phyloP scores from a whole-genome alignment of 2,797 vertebrate genomes.

The Lacerta viridis region DNA sequence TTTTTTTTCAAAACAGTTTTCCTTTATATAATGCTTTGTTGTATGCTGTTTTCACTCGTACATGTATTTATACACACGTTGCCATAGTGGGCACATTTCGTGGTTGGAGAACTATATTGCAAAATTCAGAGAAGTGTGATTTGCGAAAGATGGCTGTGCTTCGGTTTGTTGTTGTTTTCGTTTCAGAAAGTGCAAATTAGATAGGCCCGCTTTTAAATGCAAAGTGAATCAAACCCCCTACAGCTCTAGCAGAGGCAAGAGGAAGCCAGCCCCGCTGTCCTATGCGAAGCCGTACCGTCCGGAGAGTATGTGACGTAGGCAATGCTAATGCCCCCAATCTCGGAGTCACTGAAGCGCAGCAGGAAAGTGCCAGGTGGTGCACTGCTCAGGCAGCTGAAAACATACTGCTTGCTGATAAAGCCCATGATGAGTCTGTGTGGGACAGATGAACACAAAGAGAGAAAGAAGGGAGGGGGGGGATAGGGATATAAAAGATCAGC shows the following conservation, averaged over 20 bases:
- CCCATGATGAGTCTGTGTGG: slow-evolving; percentile 90
- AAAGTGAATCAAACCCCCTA: too few relatives aligned
- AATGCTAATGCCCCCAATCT: slow-evolving; percentile 96
- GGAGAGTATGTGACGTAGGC: slow-evolving; percentile 87
- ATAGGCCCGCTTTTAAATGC: too few relatives aligned
- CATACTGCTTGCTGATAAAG: slow-evolving; percentile 96
- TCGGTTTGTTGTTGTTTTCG: too few relatives aligned
- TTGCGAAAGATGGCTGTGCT: too few relatives aligned
- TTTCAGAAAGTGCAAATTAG: too few relatives aligned
- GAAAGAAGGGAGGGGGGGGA: not conserved
- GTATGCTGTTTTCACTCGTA: too few relatives aligned
- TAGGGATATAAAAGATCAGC: not conserved
- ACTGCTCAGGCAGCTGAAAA: slow-evolving; percentile 89
- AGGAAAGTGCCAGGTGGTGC: slow-evolving; percentile 91
- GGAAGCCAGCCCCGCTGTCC: not conserved
- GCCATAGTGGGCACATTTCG: too few relatives aligned
- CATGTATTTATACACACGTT: not conserved
- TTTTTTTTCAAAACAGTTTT: too few relatives aligned
- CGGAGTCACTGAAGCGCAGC: slow-evolving; percentile 98
- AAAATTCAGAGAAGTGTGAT: not conserved
- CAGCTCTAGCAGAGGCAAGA: not conserved
- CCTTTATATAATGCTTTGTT: too few relatives aligned
- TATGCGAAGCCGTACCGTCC: slow-evolving; percentile 71
- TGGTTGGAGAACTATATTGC: too few relatives aligned
- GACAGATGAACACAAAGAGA: rapidly evolving